phyloP scores from a whole-genome alignment of 2,797 vertebrate species.

The Dermochelys coriacea region DNA sequence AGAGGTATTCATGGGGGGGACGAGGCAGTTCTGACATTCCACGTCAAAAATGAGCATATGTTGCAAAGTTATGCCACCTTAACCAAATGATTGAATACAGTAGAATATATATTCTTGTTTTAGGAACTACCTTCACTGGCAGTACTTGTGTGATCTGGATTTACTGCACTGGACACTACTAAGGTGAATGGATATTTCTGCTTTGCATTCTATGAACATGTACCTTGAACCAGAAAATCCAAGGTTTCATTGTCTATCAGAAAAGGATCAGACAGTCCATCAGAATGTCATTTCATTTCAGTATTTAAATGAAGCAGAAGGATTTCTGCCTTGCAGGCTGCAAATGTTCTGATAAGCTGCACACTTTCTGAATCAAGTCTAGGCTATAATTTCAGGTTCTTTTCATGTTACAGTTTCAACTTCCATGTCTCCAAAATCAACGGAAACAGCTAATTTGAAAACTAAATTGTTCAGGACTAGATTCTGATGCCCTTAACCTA shows the following conservation, averaged over 20 bases:
- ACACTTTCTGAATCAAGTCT: not conserved
- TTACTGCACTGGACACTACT: not conserved
- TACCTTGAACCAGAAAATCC: not conserved
- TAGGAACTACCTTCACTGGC: not conserved
- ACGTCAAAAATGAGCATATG: not conserved
- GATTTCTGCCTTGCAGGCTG: not conserved
- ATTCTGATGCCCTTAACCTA: not conserved
- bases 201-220: not conserved
- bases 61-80: not conserved
- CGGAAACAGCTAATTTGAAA: not conserved
- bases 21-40: not conserved
- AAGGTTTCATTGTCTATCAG: not conserved
- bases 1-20: not conserved
- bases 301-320: slow-evolving; percentile 18
- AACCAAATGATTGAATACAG: not conserved
- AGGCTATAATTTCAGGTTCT: not conserved
- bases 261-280: not conserved
- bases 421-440: not conserved
- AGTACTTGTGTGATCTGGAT: not conserved
- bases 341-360: not conserved
- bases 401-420: not conserved
- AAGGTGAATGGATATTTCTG: not conserved
- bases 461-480: not conserved
- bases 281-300: not conserved
- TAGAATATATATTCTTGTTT: rapidly evolving